Percentiles rank a stretch among this genome's conserved stretches.
Conservation (phyloP, 2,888 invertebrate genomes). For the Ormyrus nitidulus region DNA sequence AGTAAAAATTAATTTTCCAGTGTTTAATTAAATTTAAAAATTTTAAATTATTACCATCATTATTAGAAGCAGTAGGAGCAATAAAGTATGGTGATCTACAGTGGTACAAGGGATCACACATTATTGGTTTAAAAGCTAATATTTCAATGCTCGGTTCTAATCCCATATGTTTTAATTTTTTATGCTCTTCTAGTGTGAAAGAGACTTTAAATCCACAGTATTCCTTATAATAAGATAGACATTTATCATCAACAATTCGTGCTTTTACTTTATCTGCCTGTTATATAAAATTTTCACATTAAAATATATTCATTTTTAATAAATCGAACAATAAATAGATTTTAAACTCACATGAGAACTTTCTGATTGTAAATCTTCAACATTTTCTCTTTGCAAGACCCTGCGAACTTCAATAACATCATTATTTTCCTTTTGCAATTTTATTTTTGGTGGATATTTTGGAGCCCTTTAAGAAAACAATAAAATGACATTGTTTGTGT, state of each 20-base stretch:
- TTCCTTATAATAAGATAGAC: constrained; percentile 37
- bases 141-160: constrained; percentile 52
- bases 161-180: constrained; percentile 35
- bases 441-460: constrained; percentile 48
- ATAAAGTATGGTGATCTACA: constrained; percentile 55
- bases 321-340: not conserved
- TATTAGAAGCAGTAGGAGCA: constrained; percentile 45
- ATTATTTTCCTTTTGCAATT: constrained; percentile 46
- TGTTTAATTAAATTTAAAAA: not conserved
- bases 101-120: constrained; percentile 54
- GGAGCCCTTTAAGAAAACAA: constrained; percentile 20
- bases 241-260: not conserved
- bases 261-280: not conserved
- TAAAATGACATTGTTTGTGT: not conserved
- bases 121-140: constrained; percentile 56
- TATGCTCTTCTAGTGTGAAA: constrained; percentile 11
- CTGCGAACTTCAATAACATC: constrained; percentile 41
- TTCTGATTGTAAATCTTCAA: constrained; percentile 13
- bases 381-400: not conserved
- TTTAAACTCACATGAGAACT: constrained; percentile 2
- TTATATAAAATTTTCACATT: not conserved
- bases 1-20: constrained; percentile 7
- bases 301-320: not conserved
- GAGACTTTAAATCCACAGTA: constrained; percentile 27
- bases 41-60: constrained; percentile 47